Evolutionary conservation across 2,113 vertebrate genomes (phyloP), one percentile per base, ranked within the genome.

Genomic region (Poecilia latipinna): DNA sequence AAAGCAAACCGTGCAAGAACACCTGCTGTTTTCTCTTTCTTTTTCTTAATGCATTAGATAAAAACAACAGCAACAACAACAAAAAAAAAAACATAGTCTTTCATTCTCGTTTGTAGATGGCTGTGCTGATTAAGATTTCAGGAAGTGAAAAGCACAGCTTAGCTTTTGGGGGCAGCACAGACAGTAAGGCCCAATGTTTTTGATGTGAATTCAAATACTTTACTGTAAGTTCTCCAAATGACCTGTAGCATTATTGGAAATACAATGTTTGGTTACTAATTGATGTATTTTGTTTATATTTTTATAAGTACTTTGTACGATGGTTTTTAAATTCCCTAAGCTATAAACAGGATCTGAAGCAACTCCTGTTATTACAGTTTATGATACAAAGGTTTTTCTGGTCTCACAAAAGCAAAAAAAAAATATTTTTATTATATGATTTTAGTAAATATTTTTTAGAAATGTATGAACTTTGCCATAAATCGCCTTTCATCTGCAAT

Each of bases 121-220:
- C 60, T 70, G 77, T 31, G 5, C n/a, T 35, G 63, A 57, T 88
- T 78, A 70, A 69, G 85, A 88, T 80, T 37, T 76, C 5, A 10
- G 37, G 37, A 85, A 93, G 87, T 86, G 89, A 85, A 77, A 86
- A 71, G 78, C 86, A 89, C 72, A 10, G 48, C 22, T 93, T 86
- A 83, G 94, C 91, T 87, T 91, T 76, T 82, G 91, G 92, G 83
- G 93, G 77, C 35, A 64, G 73, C 69, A 75, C 66, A 73, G 63
- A 74, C 24, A 48, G 77, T 89, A 94, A 95, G 94, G 95, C 93
- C 88, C 93, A 95, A 86, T 90, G 93, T 94, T 95, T 96, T 91
- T 92, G 93, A 91, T 94, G 94, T 94, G 95, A 96, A 95, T 94
- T 93, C 93, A 94, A 92, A 95, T 94, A 92, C 95, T 96, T 94